Base-by-base conservation (phyloP, 2,797 vertebrate species). In the Sorex maritimensis region DNA sequence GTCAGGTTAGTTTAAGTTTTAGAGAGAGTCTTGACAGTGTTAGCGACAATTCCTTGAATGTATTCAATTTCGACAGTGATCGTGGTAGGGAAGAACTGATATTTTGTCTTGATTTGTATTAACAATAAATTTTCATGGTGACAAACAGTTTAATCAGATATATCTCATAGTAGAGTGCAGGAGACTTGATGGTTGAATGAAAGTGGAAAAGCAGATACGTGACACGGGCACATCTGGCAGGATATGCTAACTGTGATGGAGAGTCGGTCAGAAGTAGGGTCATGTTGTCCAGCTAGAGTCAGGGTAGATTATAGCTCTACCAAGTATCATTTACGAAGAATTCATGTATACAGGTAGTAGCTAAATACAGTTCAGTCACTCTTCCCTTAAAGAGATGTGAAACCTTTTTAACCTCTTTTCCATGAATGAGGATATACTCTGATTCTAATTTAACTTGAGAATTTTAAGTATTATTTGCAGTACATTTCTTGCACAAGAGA, bases 71-170 rank as follows among this genome's bases (percentile, higher is more conserved):
- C 41, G 90, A 80, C 73, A 93, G n/a, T 28, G 26, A 67, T 28
- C 26, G 9, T 28, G 24, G 65, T 93, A 69, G 58, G 6, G 15
- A 46, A 67, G 26, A 83, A 93, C 65, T 90, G 72, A 81, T 80
- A 7, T 19, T 86, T 73, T 73, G 34, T 12, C 34, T 24, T 44
- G 71, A 34, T 72, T 41, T 38, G 21, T 72, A 72, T 38, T 72
- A 69, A 69, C 68, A 34, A 69, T 30, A 71, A 3, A 28, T 71
- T 23, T 73, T 73, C 41, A 73, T 21, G 38, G 5, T 95, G n/a
- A 74, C 52, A 67, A 38, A 81, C 38, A 44, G 46, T 78, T 96
- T 77, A 81, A 75, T 93, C 24, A 92, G 91, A 72, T 77, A 87
- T 86, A 83, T 34, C 8, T 34, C 65, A 75, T 28, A n/a, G 81